phyloP scores from a whole-genome alignment of 2,113 vertebrate genomes.

The Haliaeetus leucogaster region DNA sequence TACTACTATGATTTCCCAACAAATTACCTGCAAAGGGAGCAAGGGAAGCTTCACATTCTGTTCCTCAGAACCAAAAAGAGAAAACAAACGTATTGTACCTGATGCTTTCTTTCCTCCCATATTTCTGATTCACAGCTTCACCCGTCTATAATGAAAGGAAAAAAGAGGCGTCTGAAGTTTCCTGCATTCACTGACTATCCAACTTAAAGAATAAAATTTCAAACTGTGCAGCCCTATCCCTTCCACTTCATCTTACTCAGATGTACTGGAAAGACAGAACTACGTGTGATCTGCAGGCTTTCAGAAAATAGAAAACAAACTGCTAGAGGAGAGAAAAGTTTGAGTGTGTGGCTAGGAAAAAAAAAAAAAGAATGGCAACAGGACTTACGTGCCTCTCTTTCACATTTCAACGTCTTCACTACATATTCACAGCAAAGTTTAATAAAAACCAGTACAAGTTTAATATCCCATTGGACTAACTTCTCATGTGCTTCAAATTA shows the following conservation, averaged over 20 bases:
- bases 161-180: background rate
- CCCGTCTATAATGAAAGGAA: background rate
- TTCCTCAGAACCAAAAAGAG: background rate
- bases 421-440: background rate
- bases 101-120: background rate
- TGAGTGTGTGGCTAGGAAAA: background rate
- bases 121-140: background rate
- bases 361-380: background rate
- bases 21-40: background rate
- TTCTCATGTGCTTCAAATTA: background rate
- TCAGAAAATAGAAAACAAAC: background rate
- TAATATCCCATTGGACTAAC: background rate
- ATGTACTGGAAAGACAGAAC: background rate
- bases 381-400: background rate
- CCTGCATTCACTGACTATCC: background rate
- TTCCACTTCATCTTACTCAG: background rate
- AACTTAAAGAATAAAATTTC: background rate
- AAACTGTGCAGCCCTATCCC: background rate
- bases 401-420: background rate
- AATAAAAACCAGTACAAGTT: background rate
- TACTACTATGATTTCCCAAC: background rate
- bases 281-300: background rate
- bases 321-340: background rate
- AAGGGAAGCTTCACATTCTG: background rate
- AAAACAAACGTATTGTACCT: background rate